phyloP scores from a whole-genome alignment of 2,113 vertebrate genomes.

The Physeter macrocephalus region DNA sequence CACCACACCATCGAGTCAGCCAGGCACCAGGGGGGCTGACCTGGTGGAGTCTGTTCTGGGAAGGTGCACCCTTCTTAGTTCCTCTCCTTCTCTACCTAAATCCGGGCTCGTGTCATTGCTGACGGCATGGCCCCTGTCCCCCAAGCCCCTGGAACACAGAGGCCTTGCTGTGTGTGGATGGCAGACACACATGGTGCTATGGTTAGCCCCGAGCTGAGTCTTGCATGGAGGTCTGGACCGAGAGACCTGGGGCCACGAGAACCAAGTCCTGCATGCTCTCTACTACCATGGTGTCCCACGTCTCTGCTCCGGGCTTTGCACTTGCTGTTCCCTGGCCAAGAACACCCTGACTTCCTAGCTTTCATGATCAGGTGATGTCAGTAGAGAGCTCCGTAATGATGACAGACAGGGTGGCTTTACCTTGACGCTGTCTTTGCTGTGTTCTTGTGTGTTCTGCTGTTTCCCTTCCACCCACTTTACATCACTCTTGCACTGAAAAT shows the following conservation, averaged over 20 bases:
- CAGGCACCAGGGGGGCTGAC: background rate
- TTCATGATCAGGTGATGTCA: accelerated
- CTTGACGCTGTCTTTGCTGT: background rate
- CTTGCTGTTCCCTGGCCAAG: background rate
- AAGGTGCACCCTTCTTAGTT: background rate
- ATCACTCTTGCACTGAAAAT: background rate
- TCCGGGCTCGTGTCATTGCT: accelerated
- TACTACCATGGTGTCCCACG: accelerated
- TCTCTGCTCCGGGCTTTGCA: background rate
- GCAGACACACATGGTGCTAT: accelerated
- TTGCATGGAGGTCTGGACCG: background rate
- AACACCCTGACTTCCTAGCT: background rate
- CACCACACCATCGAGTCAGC: background rate
- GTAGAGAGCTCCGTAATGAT: background rate
- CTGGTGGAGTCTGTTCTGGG: background rate
- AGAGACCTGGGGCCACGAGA: background rate
- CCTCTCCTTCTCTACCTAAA: background rate
- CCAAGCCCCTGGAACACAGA: background rate
- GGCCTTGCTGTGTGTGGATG: background rate
- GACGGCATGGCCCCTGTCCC: background rate
- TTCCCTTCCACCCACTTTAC: background rate
- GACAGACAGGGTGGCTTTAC: background rate
- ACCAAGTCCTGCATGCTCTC: background rate
- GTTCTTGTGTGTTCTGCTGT: background rate
- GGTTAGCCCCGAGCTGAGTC: background rate